These are phyloP conservation scores for Perizoma affinitatum DNA, from an alignment of 2,888 invertebrate species.

Conservation along the genomic window DNA sequence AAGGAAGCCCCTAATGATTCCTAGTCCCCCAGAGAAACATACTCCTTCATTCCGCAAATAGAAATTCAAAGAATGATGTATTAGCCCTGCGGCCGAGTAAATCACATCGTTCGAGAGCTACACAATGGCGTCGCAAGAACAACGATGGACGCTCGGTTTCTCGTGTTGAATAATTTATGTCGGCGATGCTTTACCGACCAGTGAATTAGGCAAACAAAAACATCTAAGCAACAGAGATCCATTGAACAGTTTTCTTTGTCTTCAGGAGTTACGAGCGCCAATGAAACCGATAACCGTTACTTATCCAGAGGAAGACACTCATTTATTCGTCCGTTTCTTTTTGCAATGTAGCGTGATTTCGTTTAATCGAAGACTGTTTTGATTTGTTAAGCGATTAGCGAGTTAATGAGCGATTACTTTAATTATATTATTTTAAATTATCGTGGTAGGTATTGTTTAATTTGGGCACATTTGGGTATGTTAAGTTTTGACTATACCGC, in stretches of 20 bases:
- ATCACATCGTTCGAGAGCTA: slow-evolving; percentile 52
- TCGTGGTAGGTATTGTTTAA: too few species aligned
- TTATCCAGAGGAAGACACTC: slow-evolving; percentile 43
- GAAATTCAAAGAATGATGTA: slow-evolving; percentile 43
- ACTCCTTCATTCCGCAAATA: slow-evolving; percentile 42
- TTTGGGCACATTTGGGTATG: too few species aligned
- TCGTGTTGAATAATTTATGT: slow-evolving; percentile 78
- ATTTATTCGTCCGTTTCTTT: slow-evolving; percentile 42
- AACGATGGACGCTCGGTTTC: slow-evolving; percentile 60
- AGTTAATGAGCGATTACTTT: slow-evolving; percentile 1
- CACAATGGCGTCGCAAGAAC: slow-evolving; percentile 70
- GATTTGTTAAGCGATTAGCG: slow-evolving; percentile 6
- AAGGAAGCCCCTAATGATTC: slow-evolving; percentile 33
- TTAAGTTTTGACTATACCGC: too few species aligned
- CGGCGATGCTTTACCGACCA: slow-evolving; percentile 64
- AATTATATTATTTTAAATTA: too few species aligned
- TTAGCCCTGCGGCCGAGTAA: slow-evolving; percentile 45
- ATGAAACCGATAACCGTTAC: slow-evolving; percentile 51
- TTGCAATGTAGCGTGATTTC: slow-evolving; percentile 30
- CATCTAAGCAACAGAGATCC: slow-evolving; percentile 51
- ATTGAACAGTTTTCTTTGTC: slow-evolving; percentile 65
- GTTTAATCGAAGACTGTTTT: slow-evolving; percentile 13
- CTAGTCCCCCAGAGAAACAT: slow-evolving; percentile 21
- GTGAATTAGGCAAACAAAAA: slow-evolving; percentile 75
- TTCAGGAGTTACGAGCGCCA: slow-evolving; percentile 46